Percentiles rank a stretch among this genome's conserved stretches.
Conservation (phyloP, 2,113 vertebrate species). For the Spilogale gracilis region DNA sequence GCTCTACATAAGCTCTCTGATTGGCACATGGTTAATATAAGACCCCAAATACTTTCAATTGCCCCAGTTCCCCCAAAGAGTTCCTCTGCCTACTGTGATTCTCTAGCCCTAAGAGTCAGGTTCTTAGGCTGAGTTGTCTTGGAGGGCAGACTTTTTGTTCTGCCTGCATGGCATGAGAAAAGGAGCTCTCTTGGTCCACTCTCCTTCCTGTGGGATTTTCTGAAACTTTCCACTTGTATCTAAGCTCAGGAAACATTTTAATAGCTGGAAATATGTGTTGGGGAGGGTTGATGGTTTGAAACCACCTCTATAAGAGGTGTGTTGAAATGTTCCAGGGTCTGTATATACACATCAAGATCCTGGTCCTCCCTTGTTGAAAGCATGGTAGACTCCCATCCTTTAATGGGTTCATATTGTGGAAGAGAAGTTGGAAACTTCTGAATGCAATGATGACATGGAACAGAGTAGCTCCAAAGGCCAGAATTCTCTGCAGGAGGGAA, state of each 20-base stretch:
- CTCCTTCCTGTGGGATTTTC: conserved; percentile 81
- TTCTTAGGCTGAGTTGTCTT: conserved; percentile 52
- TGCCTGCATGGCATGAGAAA: conserved; percentile 79
- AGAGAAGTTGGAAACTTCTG: conserved; percentile 33
- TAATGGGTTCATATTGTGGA: background rate
- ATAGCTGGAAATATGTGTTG: conserved; percentile 73
- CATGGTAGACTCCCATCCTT: conserved; percentile 4
- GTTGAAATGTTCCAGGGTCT: conserved; percentile 48
- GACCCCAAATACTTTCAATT: background rate
- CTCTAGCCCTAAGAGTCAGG: background rate
- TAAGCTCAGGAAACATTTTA: conserved; percentile 79
- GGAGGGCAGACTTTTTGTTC: conserved; percentile 59
- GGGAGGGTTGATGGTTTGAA: conserved; percentile 47
- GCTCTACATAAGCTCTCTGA: background rate
- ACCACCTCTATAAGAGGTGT: conserved; percentile 58
- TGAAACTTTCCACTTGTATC: conserved; percentile 82
- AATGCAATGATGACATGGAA: background rate
- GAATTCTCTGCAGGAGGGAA: conserved; percentile 42
- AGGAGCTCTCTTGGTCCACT: conserved; percentile 66
- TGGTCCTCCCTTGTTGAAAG: background rate
- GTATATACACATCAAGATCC: background rate
- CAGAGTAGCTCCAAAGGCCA: background rate
- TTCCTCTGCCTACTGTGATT: background rate
- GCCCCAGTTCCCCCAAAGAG: background rate
- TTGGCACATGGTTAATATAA: background rate